Evolutionary conservation across 2,888 invertebrate species (phyloP), one percentile per base, ranked within the genome.

Genomic region (Cantharis nigra): DNA sequence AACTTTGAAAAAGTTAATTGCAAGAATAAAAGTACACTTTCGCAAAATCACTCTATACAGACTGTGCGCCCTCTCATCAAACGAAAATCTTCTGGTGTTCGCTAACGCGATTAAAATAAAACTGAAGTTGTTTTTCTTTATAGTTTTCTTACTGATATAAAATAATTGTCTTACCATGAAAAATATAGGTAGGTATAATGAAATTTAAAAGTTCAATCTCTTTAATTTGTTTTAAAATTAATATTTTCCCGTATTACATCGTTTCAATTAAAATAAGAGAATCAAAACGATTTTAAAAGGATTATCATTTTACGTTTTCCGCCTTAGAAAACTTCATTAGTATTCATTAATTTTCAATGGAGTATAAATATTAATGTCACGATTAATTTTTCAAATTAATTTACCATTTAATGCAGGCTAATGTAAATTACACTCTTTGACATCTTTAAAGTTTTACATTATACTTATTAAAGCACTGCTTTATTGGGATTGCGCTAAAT

Each of bases 341-440:
- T 71, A 71, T 71, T 71, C 71, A 28, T 64, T 16, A 71, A 64
- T 71, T 64, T 71, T 71, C 71, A 71, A 71, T 71, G 64, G 71
- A 71, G 28, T 71, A 71, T 71, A 71, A 71, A 71, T 71, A 71
- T 71, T 71, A 64, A 71, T 71, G 63, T 28, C 71, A 64, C 63
- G 71, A 63, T 71, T 71, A 63, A 71, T 49, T 71, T 71, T 71
- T 64, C 63, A 64, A 71, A 71, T 71, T 64, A 71, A 71, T 71
- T 71, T 64, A 71, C 49, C 49, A 49, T 49, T 49, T 49, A 49
- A n/a, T 49, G 49, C 49, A n/a, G 49, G 13, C 49, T 49, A 49
- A 49, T 49, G 49, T 49, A 49, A 49, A 49, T 49, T 49, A 49
- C n/a, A 49, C 49, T 49, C 49, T 49, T 49, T 49, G 49, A 49